Base-by-base conservation (phyloP, 2,888 invertebrate species). In the Aleiodes alternator region DNA sequence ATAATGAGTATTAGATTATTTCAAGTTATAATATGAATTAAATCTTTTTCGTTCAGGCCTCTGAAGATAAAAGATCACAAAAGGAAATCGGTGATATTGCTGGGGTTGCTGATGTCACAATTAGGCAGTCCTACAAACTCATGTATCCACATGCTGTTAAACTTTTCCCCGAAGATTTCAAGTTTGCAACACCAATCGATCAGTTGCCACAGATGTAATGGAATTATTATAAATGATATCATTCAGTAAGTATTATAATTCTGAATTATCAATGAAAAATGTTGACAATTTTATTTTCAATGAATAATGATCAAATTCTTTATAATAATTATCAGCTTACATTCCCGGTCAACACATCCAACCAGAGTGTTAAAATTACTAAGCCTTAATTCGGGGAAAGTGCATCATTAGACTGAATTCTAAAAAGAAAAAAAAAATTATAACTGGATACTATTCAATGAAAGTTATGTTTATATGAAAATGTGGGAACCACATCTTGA, bases 41-140 rank as follows among this genome's bases (percentile, higher is more conserved):
- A 23, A 1, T 4, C 12, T n/a, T 51, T n/a, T 31, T 53, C 12
- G 50, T 31, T 9, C 88, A 94, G 95, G 97, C 98, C 0, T 97
- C 97, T 0, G 97, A 96, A 83, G 96, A 97, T 87, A 96, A 98
- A 87, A 94, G 96, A 83, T 96, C 96, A 80, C 98, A 98, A 88
- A 98, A 98, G 90, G 99, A 99, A 91, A 99, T 99, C 82, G 98
- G 98, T 0, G 98, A 99, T 86, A 97, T 98, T 82, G 98, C 99
- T 50, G 99, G 99, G 51, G 98, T 98, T 0, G 99, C 99, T 3
- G 99, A 99, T 89, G 98, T 98, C 12, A 99, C 99, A 0, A 98
- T 99, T 82, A 92, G 98, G 38, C 98, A 98, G 88, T 97, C 98
- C 0, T 99, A 99, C 91, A 98, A 98, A 89, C 92, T 97, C 50